Percentiles rank a stretch among this genome's conserved stretches.
Conservation (phyloP, 2,888 invertebrate genomes). For the Orthosia cruda region DNA sequence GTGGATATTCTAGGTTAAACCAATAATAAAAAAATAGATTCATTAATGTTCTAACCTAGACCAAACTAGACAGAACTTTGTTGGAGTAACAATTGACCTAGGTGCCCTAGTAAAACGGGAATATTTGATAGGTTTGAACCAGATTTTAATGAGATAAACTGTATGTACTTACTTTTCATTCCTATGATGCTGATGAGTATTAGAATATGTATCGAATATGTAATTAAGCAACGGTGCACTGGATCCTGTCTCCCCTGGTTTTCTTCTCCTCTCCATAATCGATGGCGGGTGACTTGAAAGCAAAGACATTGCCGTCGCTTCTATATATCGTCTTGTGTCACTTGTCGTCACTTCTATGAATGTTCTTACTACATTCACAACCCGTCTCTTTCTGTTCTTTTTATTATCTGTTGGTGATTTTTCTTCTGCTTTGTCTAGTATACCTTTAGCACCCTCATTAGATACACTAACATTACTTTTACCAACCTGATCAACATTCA, state of each 20-base stretch:
- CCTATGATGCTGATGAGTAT: slow-evolving; percentile 87
- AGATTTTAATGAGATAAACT: not conserved
- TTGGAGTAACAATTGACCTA: not conserved
- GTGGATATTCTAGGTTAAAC: not conserved
- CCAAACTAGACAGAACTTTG: slow-evolving; percentile 1
- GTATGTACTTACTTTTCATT: slow-evolving; percentile 84
- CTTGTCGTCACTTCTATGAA: slow-evolving; percentile 70
- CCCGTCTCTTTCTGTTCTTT: slow-evolving; percentile 80
- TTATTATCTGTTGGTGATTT: slow-evolving; percentile 63
- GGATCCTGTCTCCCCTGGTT: slow-evolving; percentile 87
- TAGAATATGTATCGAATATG: slow-evolving; percentile 89
- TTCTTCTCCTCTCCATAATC: slow-evolving; percentile 80
- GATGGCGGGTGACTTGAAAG: slow-evolving; percentile 74
- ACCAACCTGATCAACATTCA: slow-evolving; percentile 61
- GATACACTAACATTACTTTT: slow-evolving; percentile 64
- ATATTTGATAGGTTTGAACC: not conserved
- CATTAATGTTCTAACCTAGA: not conserved
- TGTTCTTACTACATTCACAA: slow-evolving; percentile 78
- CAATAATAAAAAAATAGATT: not conserved
- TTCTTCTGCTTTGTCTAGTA: slow-evolving; percentile 62
- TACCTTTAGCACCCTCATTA: slow-evolving; percentile 76
- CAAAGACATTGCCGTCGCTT: slow-evolving; percentile 72
- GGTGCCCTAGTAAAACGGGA: not conserved
- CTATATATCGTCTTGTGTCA: slow-evolving; percentile 61
- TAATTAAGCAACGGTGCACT: slow-evolving; percentile 88